Evolutionary conservation across 2,888 invertebrate species (phyloP).

Genomic region (Drosophila lutescens): DNA sequence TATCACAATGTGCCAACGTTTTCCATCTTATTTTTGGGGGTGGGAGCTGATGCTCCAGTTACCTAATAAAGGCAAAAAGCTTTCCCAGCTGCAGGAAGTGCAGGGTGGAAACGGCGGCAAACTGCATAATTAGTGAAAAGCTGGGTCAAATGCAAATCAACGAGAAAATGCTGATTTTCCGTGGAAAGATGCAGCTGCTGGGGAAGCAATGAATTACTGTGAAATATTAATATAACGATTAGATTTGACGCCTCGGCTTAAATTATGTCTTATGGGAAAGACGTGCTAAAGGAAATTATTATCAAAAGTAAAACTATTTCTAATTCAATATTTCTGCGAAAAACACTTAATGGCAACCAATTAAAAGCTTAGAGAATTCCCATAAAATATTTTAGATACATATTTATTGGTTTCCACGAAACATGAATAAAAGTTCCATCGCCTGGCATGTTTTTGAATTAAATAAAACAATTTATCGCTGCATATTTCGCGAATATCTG

Average conservation of each 20-base stretch:
- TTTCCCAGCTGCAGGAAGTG: constrained; percentile 16
- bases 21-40: constrained; percentile 12
- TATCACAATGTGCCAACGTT: constrained; percentile 40
- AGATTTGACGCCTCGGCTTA: neutral
- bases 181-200: constrained; percentile 6
- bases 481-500: constrained; percentile 43
- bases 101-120: constrained; percentile 30
- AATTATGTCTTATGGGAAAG: neutral
- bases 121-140: constrained; percentile 63
- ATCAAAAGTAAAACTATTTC: neutral
- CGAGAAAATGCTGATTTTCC: constrained; percentile 14
- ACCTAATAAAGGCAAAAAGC: constrained; percentile 49
- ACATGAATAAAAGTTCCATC: constrained; percentile 15
- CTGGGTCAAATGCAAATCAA: constrained; percentile 56
- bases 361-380: constrained; percentile 1
- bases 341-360: constrained; percentile 1
- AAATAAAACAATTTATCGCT: constrained; percentile 49
- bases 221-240: constrained; percentile 36
- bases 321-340: neutral
- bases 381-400: neutral
- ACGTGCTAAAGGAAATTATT: neutral
- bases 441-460: constrained; percentile 45
- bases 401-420: constrained; percentile 14
- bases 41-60: neutral
- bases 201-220: constrained; percentile 29